Conservation (phyloP, 2,888 invertebrate genomes). For the Pimpla rufipes region DNA sequence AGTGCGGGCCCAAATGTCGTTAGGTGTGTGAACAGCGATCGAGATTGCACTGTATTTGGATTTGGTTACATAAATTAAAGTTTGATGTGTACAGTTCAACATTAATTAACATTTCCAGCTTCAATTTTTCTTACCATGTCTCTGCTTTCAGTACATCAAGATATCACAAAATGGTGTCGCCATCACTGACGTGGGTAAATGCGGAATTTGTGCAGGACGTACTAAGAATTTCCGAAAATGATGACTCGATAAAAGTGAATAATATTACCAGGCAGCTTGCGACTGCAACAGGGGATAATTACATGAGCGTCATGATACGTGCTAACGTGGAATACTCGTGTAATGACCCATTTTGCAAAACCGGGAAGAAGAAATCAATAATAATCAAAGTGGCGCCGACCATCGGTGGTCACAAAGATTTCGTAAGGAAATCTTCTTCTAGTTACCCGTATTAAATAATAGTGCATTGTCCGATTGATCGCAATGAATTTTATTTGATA, state of each 20-base stretch:
- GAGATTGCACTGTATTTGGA: no score
- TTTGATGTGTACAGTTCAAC: no score
- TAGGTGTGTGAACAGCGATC: no score
- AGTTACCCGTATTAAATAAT: no score
- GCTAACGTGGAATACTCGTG: slow-evolving; percentile 72
- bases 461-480: no score
- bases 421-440: background rate
- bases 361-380: slow-evolving; percentile 76
- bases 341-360: background rate
- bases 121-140: no score
- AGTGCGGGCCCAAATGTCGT: no score
- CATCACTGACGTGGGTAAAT: slow-evolving; percentile 78
- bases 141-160: background rate
- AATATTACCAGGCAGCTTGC: slow-evolving; percentile 78
- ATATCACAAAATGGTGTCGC: slow-evolving; percentile 38
- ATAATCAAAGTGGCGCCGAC: slow-evolving; percentile 84
- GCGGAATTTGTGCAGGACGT: slow-evolving; percentile 76
- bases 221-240: slow-evolving; percentile 75
- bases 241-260: slow-evolving; percentile 77
- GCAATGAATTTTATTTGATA: background rate
- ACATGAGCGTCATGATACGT: slow-evolving; percentile 82
- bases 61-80: no score
- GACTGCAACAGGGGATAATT: slow-evolving; percentile 82
- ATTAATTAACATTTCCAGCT: no score
- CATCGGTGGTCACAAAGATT: slow-evolving; percentile 81